These are phyloP conservation scores for Chiloscyllium punctatum DNA, from an alignment of 2,797 vertebrate species.

Conservation along the genomic window DNA sequence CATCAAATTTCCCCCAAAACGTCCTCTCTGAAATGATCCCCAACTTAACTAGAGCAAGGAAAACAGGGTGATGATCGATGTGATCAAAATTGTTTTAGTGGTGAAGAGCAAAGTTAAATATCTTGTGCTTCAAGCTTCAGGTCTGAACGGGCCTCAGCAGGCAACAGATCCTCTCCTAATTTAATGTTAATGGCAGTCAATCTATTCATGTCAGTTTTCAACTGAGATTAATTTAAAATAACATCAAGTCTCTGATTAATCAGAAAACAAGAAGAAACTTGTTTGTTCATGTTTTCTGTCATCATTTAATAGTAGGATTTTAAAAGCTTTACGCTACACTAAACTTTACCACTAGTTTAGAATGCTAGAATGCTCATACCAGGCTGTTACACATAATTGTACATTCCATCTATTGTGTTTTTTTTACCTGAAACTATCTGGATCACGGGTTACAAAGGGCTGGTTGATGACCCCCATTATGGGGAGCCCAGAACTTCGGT, in stretches of 20 bases:
- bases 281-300: background rate
- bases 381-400: background rate
- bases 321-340: background rate
- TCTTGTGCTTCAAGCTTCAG: background rate
- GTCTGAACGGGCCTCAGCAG: background rate
- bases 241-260: background rate
- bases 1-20: too few relatives aligned
- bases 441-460: constrained; percentile 68
- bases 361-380: background rate
- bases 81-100: background rate
- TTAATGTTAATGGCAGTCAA: background rate
- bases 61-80: background rate
- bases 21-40: background rate
- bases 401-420: background rate
- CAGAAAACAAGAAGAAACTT: background rate
- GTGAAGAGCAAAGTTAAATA: background rate
- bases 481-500: constrained; percentile 66
- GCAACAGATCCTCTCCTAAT: background rate
- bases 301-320: background rate
- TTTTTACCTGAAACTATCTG: constrained; percentile 49
- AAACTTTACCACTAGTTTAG: background rate
- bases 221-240: background rate
- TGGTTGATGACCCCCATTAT: constrained; percentile 86
- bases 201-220: background rate
- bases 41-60: background rate